A percentile compares a stretch with the other conserved stretches of the same genome.
These are phyloP conservation scores for Egretta garzetta DNA, from an alignment of 2,113 vertebrate species.

Conservation along the genomic window DNA sequence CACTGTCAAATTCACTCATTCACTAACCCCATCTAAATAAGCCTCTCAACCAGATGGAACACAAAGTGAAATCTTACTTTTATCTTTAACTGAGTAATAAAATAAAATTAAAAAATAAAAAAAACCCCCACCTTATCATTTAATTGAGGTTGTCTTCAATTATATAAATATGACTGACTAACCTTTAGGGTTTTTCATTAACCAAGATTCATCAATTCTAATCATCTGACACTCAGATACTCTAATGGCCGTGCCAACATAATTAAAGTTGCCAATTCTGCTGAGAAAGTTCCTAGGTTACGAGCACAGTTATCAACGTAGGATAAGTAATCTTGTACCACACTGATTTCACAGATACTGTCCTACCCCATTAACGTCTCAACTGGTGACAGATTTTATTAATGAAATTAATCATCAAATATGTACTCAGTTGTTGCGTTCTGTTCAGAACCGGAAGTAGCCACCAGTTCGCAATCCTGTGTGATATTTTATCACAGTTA, in stretches of 20 bases:
- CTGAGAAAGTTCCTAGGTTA: constrained; percentile 50
- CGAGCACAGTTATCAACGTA: constrained; percentile 26
- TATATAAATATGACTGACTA: constrained; percentile 46
- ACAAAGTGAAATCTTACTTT: background rate
- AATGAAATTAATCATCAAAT: constrained; percentile 23
- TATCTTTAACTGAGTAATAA: constrained; percentile 22
- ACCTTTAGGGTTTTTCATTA: constrained; percentile 66
- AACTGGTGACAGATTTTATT: constrained; percentile 20
- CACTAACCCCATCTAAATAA: background rate
- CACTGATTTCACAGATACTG: background rate
- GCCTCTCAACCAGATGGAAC: background rate
- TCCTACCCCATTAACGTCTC: background rate
- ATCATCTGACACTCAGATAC: constrained; percentile 15
- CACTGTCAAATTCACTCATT: background rate
- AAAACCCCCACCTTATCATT: background rate
- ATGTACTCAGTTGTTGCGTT: constrained; percentile 30
- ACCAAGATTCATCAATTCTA: constrained; percentile 52
- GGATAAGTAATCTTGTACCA: background rate
- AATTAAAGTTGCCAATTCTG: constrained; percentile 58
- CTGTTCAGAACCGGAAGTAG: background rate
- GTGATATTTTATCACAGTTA: constrained; percentile 28
- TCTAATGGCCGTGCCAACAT: background rate
- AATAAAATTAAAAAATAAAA: background rate
- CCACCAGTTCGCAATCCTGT: background rate
- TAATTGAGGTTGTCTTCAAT: constrained; percentile 61